phyloP scores from a whole-genome alignment of 1,140 invertebrate species.

The Ostrea denselamellosa region DNA sequence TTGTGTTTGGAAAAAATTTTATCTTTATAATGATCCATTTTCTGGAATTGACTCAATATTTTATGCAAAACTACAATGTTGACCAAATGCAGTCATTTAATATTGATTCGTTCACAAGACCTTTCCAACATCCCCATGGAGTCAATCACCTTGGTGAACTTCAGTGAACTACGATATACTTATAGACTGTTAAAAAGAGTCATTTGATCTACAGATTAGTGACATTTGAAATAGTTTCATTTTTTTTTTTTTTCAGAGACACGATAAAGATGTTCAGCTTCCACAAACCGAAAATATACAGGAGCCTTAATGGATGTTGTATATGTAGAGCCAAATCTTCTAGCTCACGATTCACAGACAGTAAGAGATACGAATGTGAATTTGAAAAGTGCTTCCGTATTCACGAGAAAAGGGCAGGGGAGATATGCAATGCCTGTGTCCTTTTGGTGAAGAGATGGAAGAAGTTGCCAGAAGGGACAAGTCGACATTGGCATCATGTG shows the following conservation, averaged over 20 bases:
- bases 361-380: slow-evolving; percentile 91
- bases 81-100: neutral
- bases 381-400: slow-evolving; percentile 91
- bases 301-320: slow-evolving; percentile 90
- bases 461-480: slow-evolving; percentile 88
- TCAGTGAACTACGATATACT: neutral
- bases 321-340: slow-evolving; percentile 92
- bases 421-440: slow-evolving; percentile 94
- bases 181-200: neutral
- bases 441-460: slow-evolving; percentile 91
- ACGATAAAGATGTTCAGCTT: slow-evolving; percentile 88
- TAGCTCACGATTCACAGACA: slow-evolving; percentile 92
- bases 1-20: neutral
- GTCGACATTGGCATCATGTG: slow-evolving; percentile 91
- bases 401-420: slow-evolving; percentile 85
- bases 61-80: neutral
- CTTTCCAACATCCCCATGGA: neutral
- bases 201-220: neutral
- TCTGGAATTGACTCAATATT: neutral
- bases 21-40: neutral
- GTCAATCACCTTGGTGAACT: slow-evolving; percentile 6
- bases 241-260: neutral
- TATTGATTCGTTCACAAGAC: slow-evolving; percentile 17
- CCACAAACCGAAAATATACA: slow-evolving; percentile 93
- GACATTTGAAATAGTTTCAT: neutral